These are phyloP conservation scores for Rhinella marina DNA, from an alignment of 2,797 vertebrate species.

Conservation along the genomic window DNA sequence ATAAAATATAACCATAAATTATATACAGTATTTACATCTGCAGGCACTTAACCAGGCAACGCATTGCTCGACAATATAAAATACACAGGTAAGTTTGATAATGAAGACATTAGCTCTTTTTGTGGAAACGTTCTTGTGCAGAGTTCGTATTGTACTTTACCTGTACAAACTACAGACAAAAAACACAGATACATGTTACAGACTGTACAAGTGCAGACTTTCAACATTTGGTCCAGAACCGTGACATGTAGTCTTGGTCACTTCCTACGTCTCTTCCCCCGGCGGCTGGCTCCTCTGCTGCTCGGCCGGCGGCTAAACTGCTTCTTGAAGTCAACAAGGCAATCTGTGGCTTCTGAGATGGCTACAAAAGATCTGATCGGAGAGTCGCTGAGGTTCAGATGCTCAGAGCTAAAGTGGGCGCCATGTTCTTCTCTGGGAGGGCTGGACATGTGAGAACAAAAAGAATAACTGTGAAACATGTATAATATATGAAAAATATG, in stretches of 20 bases:
- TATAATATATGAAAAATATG: neutral
- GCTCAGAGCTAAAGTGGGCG: neutral
- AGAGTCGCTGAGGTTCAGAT: conserved; percentile 68
- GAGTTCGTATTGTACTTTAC: neutral
- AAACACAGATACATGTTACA: too few species aligned
- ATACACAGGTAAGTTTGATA: neutral
- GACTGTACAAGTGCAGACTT: neutral
- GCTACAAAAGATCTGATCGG: conserved; percentile 78
- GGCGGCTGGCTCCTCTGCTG: conserved; percentile 68
- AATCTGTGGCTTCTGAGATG: conserved; percentile 79
- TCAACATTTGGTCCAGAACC: neutral
- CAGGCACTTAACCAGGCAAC: neutral
- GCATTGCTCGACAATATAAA: neutral
- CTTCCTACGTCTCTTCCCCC: conserved; percentile 70
- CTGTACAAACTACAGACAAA: neutral
- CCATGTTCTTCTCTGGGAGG: conserved; percentile 49
- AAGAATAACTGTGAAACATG: neutral
- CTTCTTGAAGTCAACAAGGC: conserved; percentile 79
- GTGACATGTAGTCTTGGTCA: neutral
- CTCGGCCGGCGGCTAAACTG: conserved; percentile 64
- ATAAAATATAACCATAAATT: conserved; percentile 38
- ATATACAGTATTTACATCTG: conserved; percentile 30
- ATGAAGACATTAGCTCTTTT: neutral
- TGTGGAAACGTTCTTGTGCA: neutral
- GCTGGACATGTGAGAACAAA: conserved; percentile 45